Evolutionary conservation across 2,797 vertebrate species (phyloP), one percentile per base, ranked within the genome.

Genomic region (Danionella dracula): DNA sequence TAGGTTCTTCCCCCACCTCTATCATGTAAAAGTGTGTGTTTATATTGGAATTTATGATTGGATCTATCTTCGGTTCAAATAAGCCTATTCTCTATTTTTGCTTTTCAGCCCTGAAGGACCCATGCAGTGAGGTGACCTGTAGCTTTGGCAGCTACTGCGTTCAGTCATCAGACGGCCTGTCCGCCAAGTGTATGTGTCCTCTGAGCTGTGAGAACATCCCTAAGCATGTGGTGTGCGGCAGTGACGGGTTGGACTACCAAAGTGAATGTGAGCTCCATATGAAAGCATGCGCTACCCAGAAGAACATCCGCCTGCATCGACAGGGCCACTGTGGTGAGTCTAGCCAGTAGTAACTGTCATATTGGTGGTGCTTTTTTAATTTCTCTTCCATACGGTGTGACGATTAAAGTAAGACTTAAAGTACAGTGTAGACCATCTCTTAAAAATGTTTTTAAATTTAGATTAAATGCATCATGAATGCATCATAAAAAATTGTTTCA

Each of bases 131-230:
- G 1, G 92, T 98, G 81, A 87, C 76, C 49, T 99, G 96, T 86
- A 92, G 92, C 76, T 99, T 93, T 0, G 96, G 96, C 82, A 98
- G 96, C 85, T 96, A 92, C 19, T 99, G 96, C 0, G 82, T 89
- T 6, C 93, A 87, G 79, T 94, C 94, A 0, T 78, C 92, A 0
- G 94, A 97, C 0, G 93, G 96, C 34, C 83, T 90, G 80, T 86
- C 87, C 0, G 94, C 95, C 51, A 90, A 89, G 9, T 99, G 96
- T 71, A 90, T 93, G 79, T 99, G 96, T 32, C 95, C 96, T 0
- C 72, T 90, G 0, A 82, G 86, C 42, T 99, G 96, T 34, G 65
- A 80, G 16, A 80, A 84, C 1, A 68, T 83, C 20, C 40, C 83
- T 0, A 82, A 87, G 72, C 78, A 82, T 69, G 70, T 79, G 0